phyloP scores from a whole-genome alignment of 2,797 vertebrate genomes.

The Botia almorhae region DNA sequence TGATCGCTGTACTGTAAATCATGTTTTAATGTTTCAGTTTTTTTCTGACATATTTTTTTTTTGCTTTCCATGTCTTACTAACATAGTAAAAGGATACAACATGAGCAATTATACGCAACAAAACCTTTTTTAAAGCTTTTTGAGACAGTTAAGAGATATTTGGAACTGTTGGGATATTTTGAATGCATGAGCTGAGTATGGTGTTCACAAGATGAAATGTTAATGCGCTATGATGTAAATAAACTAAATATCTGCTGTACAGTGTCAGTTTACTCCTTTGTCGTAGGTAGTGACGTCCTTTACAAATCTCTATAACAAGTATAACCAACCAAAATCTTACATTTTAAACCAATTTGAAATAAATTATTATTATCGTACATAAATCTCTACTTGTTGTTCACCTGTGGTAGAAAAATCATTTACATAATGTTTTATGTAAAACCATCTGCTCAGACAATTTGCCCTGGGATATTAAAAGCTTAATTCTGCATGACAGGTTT shows the following conservation, averaged over 20 bases:
- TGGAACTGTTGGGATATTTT: slow-evolving; percentile 66
- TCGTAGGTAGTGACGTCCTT: not conserved
- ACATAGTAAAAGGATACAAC: slow-evolving; percentile 71
- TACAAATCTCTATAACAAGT: no score
- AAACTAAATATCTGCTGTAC: slow-evolving; percentile 68
- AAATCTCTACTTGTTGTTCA: no score
- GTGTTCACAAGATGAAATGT: slow-evolving; percentile 76
- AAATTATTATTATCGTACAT: not conserved
- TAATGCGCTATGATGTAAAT: slow-evolving; percentile 84
- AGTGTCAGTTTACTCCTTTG: not conserved
- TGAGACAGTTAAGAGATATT: slow-evolving; percentile 75
- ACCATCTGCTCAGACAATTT: not conserved
- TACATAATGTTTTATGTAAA: not conserved
- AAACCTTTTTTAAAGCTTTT: slow-evolving; percentile 66
- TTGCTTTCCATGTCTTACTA: slow-evolving; percentile 80
- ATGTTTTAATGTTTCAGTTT: slow-evolving; percentile 64
- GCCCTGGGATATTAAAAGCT: not conserved
- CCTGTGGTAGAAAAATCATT: not conserved
- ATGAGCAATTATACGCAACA: slow-evolving; percentile 65
- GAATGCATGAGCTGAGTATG: slow-evolving; percentile 73
- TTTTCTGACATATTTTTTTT: slow-evolving; percentile 66
- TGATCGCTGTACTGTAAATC: slow-evolving; percentile 64
- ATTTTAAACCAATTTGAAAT: not conserved
- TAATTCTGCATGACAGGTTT: not conserved
- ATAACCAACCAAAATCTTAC: no score